Base-by-base conservation (phyloP, 2,797 vertebrate genomes). In the Lepilemur ruficaudatus region DNA sequence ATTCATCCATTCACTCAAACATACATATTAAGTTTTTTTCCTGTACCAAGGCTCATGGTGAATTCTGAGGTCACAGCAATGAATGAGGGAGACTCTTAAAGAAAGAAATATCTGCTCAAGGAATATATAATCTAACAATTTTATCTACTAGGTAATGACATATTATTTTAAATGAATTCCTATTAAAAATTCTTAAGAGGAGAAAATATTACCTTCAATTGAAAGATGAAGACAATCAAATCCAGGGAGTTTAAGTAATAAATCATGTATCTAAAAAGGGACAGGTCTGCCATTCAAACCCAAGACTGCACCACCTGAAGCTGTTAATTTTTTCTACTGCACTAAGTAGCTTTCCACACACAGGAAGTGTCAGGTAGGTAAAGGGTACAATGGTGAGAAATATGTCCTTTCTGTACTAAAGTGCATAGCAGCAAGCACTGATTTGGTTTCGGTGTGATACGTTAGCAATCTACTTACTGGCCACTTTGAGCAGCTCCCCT, bases 391-490 rank as follows among this genome's bases (percentile, higher is more conserved):
- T 23, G 17, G 8, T 67, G 61, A 93, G 70, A 76, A 82, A 46
- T 7, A 15, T 4, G 20, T 0, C 13, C 14, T 94, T 84, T 48
- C 46, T 89, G 30, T 70, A 55, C 69, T 83, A 63, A 57, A 41
- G 41, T 65, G 0, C 20, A 23, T 18, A 70, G 28, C 2, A 59
- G 55, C 20, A 35, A 61, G 81, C 32, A 10, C 18, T 2, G 3
- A 5, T 63, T 72, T 67, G 78, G 32, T 84, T 88, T 92, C 59
- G 25, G 93, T 93, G 69, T 86, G 61, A 87, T 75, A 55, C 89
- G 87, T 81, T 70, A 94, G 85, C 70, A 48, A 89, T 78, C 61
- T 67, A 50, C 59, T 94, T 94, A 95, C 35, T 85, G 73, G 94
- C 46, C 20, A n/a, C 57, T 59, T 0, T 15, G 41, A 79, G 35